Evolutionary conservation across 1,140 invertebrate species (phyloP).

Genomic region (Aricia agestis): DNA sequence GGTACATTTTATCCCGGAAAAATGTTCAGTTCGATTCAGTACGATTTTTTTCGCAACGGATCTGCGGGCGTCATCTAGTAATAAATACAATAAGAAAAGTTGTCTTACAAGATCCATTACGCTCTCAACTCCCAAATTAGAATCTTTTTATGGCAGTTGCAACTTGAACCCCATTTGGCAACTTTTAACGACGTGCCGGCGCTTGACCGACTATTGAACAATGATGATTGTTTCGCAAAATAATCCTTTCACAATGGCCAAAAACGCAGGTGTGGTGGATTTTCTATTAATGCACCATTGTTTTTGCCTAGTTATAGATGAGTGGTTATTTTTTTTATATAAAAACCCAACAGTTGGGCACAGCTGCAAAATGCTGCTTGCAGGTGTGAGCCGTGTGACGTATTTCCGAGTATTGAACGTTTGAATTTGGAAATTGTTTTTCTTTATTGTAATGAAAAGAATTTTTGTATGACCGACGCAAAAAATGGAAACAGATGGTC

Average conservation of each 20-base stretch:
- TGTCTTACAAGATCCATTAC: not conserved
- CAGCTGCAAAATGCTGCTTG: not conserved
- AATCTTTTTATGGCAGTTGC: not conserved
- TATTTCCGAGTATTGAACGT: constrained; percentile 2
- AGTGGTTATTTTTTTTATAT: not conserved
- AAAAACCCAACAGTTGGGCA: not conserved
- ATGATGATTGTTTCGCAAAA: not conserved
- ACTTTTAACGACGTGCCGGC: constrained; percentile 1
- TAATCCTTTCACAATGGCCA: not conserved
- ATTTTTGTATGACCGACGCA: not conserved
- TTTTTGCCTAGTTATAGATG: not conserved
- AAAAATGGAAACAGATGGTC: not conserved
- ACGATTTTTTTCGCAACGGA: no score
- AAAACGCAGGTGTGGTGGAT: constrained; percentile 5
- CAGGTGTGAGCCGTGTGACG: not conserved
- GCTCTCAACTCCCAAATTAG: not conserved
- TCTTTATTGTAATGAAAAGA: not conserved
- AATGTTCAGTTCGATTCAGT: no score
- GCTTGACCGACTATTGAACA: constrained; percentile 3
- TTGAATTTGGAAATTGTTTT: not conserved
- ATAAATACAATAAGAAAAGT: not conserved
- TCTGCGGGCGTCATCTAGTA: not conserved
- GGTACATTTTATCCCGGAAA: no score
- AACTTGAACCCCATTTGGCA: not conserved
- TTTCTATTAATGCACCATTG: not conserved